Evolutionary conservation across 2,888 invertebrate genomes (phyloP).

Genomic region (Epinotia brunnichana): DNA sequence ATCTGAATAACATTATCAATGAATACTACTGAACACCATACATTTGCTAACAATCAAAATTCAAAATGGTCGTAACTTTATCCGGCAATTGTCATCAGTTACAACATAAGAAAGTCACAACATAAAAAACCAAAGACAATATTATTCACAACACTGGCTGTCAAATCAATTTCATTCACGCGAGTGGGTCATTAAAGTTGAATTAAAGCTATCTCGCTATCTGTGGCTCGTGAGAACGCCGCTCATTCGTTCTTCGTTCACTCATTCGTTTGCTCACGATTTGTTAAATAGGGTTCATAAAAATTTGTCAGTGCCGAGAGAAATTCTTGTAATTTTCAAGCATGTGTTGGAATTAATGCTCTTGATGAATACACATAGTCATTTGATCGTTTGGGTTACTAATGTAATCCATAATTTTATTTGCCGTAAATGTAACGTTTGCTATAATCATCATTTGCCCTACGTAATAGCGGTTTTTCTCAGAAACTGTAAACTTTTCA

Average conservation of each 20-base stretch:
- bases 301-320: conserved; percentile 45
- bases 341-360: conserved; percentile 31
- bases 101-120: conserved; percentile 65
- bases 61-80: conserved; percentile 33
- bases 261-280: conserved; percentile 66
- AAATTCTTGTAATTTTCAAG: conserved; percentile 37
- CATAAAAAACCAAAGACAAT: conserved; percentile 42
- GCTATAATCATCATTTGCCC: too few species aligned
- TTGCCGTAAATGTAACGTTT: too few species aligned
- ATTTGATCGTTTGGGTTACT: neutral
- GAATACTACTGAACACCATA: conserved; percentile 26
- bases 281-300: conserved; percentile 54
- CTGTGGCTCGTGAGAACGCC: conserved; percentile 77
- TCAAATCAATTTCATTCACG: conserved; percentile 83
- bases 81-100: conserved; percentile 47
- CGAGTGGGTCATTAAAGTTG: conserved; percentile 79
- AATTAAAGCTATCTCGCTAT: conserved; percentile 77
- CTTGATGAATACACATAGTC: conserved; percentile 9
- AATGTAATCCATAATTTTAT: too few species aligned
- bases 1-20: conserved; percentile 27
- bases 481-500: too few species aligned
- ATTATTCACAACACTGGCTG: conserved; percentile 62
- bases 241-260: conserved; percentile 58
- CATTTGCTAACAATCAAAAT: conserved; percentile 32
- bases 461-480: too few species aligned